Percentiles rank a stretch among this genome's conserved stretches.
Conservation (phyloP, 2,113 vertebrate genomes). For the Platysteira castanea region DNA sequence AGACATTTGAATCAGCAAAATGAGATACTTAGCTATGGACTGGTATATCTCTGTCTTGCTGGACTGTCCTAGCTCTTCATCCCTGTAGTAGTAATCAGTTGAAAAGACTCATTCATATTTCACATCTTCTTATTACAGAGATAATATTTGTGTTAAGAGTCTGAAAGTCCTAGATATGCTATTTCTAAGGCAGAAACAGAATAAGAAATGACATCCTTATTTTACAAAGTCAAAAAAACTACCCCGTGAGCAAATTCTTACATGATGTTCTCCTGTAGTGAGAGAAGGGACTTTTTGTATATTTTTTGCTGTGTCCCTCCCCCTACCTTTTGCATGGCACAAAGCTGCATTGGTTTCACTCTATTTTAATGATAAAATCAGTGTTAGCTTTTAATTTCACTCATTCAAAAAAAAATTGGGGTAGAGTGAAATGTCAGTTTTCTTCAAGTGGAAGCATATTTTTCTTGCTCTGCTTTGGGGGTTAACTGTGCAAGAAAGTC, state of each 20-base stretch:
- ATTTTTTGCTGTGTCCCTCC: neutral
- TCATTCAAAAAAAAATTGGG: neutral
- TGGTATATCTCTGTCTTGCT: neutral
- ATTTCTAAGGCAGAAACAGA: neutral
- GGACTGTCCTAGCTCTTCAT: slow-evolving; percentile 5
- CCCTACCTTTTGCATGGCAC: neutral
- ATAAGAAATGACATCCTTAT: neutral
- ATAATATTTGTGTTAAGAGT: neutral
- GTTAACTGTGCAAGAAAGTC: neutral
- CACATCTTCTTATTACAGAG: neutral
- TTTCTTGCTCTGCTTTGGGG: neutral
- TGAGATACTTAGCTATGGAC: neutral
- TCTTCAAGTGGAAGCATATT: neutral
- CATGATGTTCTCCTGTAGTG: neutral
- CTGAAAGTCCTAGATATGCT: neutral
- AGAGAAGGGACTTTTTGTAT: neutral
- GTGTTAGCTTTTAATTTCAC: neutral
- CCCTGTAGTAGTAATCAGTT: neutral
- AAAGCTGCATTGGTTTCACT: neutral
- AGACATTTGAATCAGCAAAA: slow-evolving; percentile 48
- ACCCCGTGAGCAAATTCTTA: fast-evolving
- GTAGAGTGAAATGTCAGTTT: neutral
- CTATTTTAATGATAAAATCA: neutral
- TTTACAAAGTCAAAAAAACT: neutral
- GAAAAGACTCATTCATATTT: slow-evolving; percentile 9